phyloP scores from a whole-genome alignment of 2,113 vertebrate species.

The Lota lota region DNA sequence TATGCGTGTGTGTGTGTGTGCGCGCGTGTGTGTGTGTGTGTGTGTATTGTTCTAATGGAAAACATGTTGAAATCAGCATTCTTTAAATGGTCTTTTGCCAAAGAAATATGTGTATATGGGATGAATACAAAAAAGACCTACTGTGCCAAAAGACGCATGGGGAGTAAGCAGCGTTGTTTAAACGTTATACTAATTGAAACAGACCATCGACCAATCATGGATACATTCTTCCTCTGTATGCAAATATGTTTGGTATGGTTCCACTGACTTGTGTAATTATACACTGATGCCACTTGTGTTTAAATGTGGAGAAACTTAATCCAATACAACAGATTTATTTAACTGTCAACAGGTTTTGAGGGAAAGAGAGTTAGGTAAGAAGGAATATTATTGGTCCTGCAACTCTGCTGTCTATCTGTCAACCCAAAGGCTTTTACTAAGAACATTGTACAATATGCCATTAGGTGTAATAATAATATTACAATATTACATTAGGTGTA shows the following conservation, averaged over 20 bases:
- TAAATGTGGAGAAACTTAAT: slow-evolving; percentile 23
- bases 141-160: slow-evolving; percentile 53
- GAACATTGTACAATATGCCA: too few species aligned
- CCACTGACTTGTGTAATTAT: slow-evolving; percentile 27
- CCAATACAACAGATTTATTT: slow-evolving; percentile 24
- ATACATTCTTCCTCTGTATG: neutral
- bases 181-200: slow-evolving; percentile 21
- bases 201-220: neutral
- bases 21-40: too few species aligned
- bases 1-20: neutral
- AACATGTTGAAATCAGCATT: slow-evolving; percentile 26
- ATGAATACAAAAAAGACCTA: slow-evolving; percentile 21
- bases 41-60: slow-evolving; percentile 40
- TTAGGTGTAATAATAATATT: too few species aligned
- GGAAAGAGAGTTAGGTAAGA: too few species aligned
- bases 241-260: slow-evolving; percentile 10
- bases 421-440: too few species aligned
- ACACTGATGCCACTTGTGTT: slow-evolving; percentile 24
- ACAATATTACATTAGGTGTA: too few species aligned
- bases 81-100: slow-evolving; percentile 9
- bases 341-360: too few species aligned
- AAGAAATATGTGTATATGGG: slow-evolving; percentile 34
- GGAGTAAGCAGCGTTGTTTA: slow-evolving; percentile 11
- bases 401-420: too few species aligned
- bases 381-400: too few species aligned